Base-by-base conservation (phyloP, 1,140 invertebrate species). In the Xylocopa sonorina region DNA sequence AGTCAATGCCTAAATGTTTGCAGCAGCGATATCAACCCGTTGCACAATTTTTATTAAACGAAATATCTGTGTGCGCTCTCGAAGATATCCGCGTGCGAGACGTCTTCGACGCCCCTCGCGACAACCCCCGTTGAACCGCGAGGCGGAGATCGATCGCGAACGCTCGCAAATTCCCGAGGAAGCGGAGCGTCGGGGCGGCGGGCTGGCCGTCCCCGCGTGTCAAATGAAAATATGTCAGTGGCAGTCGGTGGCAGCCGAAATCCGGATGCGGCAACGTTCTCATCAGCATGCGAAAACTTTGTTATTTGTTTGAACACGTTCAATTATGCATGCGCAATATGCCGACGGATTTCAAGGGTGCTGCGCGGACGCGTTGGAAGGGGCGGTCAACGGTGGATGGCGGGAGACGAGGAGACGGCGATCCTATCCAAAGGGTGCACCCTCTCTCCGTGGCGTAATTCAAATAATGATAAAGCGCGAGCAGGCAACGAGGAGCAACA, bases 271-370 rank as follows among this genome's bases (percentile, higher is more conserved):
- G 75, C 77, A 66, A 66, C 83, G 82, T 88, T 76, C 87, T 91
- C 88, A 90, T 92, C 90, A 88, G 88, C 88, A 92, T 91, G 90
- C 90, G 88, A 91, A 92, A 92, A 91, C 91, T 92, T 92, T 92
- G 89, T 92, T 92, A 92, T 92, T 92, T 91, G 91, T 92, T 92
- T 88, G 89, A 90, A 91, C 88, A 89, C 84, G 89, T 90, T 92
- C 90, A 92, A 92, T 92, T 92, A 92, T 92, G 92, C 90, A 92
- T 91, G 91, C 90, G 89, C 91, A 92, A 92, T 92, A 92, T 92
- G 91, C 88, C 76, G 88, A 81, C 88, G 83, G 80, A 57, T 87
- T 81, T 84, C 74, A 77, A 82, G 64, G 80, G 73, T 63, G 76
- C 68, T 34, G 60, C n/a, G 73, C 38, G 60, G 80, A n/a, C 63